phyloP scores from a whole-genome alignment of 64 coral and sea anemone species.

The Stichodactyla helianthus region DNA sequence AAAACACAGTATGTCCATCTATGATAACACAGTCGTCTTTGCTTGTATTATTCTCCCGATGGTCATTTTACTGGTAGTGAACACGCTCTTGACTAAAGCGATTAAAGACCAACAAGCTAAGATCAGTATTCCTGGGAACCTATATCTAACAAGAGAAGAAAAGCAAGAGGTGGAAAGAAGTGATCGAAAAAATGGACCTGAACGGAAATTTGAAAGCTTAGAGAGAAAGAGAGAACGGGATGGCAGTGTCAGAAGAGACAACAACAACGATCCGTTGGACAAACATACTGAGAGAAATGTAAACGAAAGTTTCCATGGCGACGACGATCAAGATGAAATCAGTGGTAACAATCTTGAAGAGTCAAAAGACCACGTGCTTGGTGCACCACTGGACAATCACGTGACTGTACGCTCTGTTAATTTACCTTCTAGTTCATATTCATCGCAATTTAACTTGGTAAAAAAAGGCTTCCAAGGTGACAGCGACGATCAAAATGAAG shows the following conservation, averaged over 20 bases:
- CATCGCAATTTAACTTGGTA: background rate
- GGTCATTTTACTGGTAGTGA: conserved; percentile 29
- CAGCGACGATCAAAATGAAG: background rate
- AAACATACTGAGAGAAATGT: background rate
- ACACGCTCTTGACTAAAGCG: conserved; percentile 29
- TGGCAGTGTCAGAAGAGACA: background rate
- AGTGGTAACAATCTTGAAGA: background rate
- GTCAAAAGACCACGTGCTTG: background rate
- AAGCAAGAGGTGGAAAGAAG: background rate
- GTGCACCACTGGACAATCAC: background rate
- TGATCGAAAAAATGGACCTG: background rate
- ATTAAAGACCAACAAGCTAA: conserved; percentile 53
- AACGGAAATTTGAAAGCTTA: background rate
- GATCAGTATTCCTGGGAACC: background rate
- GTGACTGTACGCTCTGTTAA: background rate
- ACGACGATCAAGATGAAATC: background rate
- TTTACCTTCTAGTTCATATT: no score
- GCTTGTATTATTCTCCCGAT: conserved; percentile 68
- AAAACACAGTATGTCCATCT: conserved; percentile 34
- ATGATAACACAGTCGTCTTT: conserved; percentile 29
- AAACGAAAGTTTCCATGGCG: background rate
- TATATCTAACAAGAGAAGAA: background rate
- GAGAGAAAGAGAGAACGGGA: background rate
- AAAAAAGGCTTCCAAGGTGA: background rate
- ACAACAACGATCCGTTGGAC: background rate